A percentile compares a stretch with the other conserved stretches of the same genome.
phyloP scores from a whole-genome alignment of 2,888 invertebrate genomes.

The Sclerodermus sp. region DNA sequence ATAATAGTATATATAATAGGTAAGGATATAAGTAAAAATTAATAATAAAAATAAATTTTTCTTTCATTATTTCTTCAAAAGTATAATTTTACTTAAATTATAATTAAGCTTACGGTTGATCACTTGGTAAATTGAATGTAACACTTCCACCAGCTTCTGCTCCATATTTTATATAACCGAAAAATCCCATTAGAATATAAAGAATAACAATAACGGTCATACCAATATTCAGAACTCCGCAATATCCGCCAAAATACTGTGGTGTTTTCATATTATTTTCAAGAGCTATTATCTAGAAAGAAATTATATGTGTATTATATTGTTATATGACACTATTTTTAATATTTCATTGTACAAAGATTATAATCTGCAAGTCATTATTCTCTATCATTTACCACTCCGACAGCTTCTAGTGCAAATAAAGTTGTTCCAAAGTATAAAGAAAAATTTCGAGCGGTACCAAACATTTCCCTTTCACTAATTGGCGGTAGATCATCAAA shows the following conservation, averaged over 20 bases:
- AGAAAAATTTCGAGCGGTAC: conserved; percentile 65
- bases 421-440: conserved; percentile 88
- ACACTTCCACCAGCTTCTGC: conserved; percentile 71
- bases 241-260: conserved; percentile 73
- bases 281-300: conserved; percentile 60
- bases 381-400: no score
- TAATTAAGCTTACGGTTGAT: conserved; percentile 59
- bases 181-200: conserved; percentile 79
- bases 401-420: conserved; percentile 84
- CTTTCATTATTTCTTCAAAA: conserved; percentile 5
- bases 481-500: conserved; percentile 66
- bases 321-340: neutral
- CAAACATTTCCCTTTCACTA: conserved; percentile 59
- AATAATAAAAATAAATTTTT: conserved; percentile 18
- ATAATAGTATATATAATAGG: no score
- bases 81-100: neutral
- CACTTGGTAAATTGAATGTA: conserved; percentile 76
- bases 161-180: conserved; percentile 84
- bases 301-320: neutral
- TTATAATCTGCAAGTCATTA: no score
- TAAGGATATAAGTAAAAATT: no score
- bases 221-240: conserved; percentile 80
- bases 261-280: conserved; percentile 90
- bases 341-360: conserved; percentile 25
- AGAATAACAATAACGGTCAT: conserved; percentile 77